A percentile compares a stretch with the other conserved stretches of the same genome.
Conservation (phyloP, 2,888 invertebrate genomes). For the Sesamia inferens region DNA sequence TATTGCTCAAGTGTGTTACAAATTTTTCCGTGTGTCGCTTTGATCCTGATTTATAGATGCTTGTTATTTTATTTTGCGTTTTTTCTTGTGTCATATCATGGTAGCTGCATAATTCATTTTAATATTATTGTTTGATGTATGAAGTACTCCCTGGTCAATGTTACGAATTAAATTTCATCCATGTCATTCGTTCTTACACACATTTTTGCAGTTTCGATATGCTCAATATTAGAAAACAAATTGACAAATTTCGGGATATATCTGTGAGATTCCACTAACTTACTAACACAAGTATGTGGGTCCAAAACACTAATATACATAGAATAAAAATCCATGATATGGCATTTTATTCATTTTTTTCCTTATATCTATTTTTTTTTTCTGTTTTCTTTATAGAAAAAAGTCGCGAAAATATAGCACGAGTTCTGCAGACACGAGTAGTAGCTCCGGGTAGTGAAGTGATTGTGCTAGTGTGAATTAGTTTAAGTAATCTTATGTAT, state of each 20-base stretch:
- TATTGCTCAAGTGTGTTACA: conserved; percentile 71
- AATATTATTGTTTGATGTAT: conserved; percentile 29
- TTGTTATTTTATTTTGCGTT: conserved; percentile 74
- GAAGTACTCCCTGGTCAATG: conserved; percentile 11
- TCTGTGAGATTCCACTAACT: background rate
- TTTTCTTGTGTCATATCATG: conserved; percentile 67
- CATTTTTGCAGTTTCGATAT: conserved; percentile 2
- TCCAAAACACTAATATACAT: conserved; percentile 23
- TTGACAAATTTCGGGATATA: conserved; percentile 3
- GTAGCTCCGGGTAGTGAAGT: conserved; percentile 86
- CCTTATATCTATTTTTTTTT: conserved; percentile 75
- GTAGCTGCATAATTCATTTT: conserved; percentile 31
- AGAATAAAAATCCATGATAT: conserved; percentile 61
- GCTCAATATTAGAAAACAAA: background rate
- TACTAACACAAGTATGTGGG: conserved; percentile 28
- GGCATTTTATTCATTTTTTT: conserved; percentile 67
- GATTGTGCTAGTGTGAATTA: conserved; percentile 76
- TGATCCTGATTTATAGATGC: conserved; percentile 68
- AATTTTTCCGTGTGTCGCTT: conserved; percentile 81
- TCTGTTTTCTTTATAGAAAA: conserved; percentile 89
- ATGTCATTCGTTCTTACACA: background rate
- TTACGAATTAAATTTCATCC: conserved; percentile 2
- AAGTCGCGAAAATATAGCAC: conserved; percentile 87
- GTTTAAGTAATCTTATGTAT: conserved; percentile 78
- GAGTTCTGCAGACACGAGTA: conserved; percentile 87